A percentile compares a stretch with the other conserved stretches of the same genome.
Conservation (phyloP, 92 coral and sea anemone species). For the Phenganax marumi region DNA sequence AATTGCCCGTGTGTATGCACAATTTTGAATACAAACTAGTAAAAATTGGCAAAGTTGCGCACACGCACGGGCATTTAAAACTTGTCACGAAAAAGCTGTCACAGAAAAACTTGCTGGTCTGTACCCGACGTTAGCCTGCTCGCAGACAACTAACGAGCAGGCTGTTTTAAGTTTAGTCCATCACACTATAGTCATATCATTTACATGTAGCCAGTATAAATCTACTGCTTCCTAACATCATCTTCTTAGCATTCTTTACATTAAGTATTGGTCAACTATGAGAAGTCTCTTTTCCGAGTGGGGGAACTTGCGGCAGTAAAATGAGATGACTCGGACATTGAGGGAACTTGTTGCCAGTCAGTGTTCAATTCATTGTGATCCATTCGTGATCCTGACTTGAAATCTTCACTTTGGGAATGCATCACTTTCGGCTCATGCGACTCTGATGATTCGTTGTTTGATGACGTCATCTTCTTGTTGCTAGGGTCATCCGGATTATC, state of each 20-base stretch:
- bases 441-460: constrained; percentile 12
- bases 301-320: constrained; percentile 88
- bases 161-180: no score
- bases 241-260: neutral
- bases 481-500: constrained; percentile 49
- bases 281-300: constrained; percentile 75
- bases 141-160: no score
- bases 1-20: no score
- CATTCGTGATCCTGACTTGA: constrained; percentile 14
- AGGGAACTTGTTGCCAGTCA: constrained; percentile 52
- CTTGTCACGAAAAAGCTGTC: no score
- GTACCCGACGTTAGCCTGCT: no score
- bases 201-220: no score
- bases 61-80: no score
- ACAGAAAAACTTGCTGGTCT: no score
- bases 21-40: no score
- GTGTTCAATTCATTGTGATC: constrained; percentile 31
- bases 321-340: constrained; percentile 48
- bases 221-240: no score
- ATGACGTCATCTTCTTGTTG: constrained; percentile 25
- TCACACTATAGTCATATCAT: no score
- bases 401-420: neutral
- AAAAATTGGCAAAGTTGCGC: no score
- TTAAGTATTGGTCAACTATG: neutral
- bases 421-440: neutral